Evolutionary conservation across 1,140 invertebrate genomes (phyloP).

Genomic region (Gonioctena quinquepunctata): DNA sequence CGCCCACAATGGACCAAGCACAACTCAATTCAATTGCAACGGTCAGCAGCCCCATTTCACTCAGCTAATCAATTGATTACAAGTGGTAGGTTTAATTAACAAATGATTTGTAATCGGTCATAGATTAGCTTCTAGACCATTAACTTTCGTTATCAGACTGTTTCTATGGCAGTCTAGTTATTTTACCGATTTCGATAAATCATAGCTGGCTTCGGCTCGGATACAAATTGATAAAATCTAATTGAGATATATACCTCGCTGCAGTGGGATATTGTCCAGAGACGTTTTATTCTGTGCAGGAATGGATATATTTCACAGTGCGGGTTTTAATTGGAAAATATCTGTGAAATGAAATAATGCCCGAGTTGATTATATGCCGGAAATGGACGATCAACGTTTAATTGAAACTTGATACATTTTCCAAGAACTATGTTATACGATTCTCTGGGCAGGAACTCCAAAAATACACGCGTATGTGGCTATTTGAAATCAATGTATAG

Average conservation of each 20-base stretch:
- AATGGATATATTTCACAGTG: neutral
- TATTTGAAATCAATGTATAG: too few relatives aligned
- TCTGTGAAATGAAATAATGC: neutral
- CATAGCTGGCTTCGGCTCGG: neutral
- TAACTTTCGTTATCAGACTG: slow-evolving; percentile 10
- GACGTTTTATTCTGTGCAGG: neutral
- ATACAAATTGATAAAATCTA: slow-evolving; percentile 7
- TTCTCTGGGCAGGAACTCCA: too few relatives aligned
- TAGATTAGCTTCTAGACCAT: slow-evolving; percentile 19
- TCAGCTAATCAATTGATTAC: slow-evolving; percentile 12
- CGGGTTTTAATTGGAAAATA: neutral
- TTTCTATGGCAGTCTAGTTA: slow-evolving; percentile 11
- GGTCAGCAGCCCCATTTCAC: neutral
- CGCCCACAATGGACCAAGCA: neutral
- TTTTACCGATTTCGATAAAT: slow-evolving; percentile 9
- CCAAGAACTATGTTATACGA: too few relatives aligned
- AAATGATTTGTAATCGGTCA: slow-evolving; percentile 19
- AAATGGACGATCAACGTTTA: too few relatives aligned
- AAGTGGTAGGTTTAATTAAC: slow-evolving; percentile 19
- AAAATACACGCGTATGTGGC: too few relatives aligned
- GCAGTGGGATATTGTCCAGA: neutral
- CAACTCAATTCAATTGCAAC: neutral
- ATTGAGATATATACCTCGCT: slow-evolving; percentile 2
- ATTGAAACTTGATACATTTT: too few relatives aligned
- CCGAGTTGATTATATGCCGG: too few relatives aligned